A percentile compares a stretch with the other conserved stretches of the same genome.
Conservation (phyloP, 1,140 invertebrate species). For the Cydia fagiglandana region DNA sequence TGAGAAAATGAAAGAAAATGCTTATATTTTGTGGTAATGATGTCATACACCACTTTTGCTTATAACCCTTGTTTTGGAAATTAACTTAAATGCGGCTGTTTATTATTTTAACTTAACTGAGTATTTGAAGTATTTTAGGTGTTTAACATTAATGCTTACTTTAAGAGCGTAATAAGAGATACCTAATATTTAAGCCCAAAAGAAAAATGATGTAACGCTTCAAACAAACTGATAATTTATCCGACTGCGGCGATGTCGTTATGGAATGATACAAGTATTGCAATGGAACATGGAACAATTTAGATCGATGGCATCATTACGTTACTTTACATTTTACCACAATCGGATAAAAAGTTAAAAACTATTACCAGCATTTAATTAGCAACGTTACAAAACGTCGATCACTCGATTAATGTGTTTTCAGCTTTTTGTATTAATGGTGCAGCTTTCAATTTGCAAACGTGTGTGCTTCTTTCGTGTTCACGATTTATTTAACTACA, state of each 20-base stretch:
- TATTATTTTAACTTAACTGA: not conserved
- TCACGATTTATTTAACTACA: conserved; percentile 34
- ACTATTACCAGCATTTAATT: not conserved
- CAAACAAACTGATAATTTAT: not conserved
- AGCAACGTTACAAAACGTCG: not conserved
- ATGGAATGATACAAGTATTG: too few species aligned
- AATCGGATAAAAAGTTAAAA: conserved; percentile 3
- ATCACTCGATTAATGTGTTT: conserved; percentile 35
- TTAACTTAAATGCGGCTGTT: not conserved
- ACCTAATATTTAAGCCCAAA: not conserved
- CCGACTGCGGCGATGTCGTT: not conserved
- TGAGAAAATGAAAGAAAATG: too few species aligned
- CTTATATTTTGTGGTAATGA: too few species aligned
- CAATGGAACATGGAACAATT: not conserved
- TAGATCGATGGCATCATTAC: not conserved
- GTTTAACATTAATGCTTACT: not conserved
- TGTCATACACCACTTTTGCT: not conserved
- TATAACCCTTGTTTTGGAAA: not conserved
- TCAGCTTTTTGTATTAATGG: conserved; percentile 42
- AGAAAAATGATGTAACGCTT: not conserved
- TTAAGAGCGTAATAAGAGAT: not conserved
- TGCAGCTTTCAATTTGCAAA: conserved; percentile 45
- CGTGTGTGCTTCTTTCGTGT: conserved; percentile 47
- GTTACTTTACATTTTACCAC: not conserved
- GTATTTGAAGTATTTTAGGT: not conserved